These are phyloP conservation scores for Geotrypetes seraphini DNA, from an alignment of 2,797 vertebrate genomes.

Conservation along the genomic window DNA sequence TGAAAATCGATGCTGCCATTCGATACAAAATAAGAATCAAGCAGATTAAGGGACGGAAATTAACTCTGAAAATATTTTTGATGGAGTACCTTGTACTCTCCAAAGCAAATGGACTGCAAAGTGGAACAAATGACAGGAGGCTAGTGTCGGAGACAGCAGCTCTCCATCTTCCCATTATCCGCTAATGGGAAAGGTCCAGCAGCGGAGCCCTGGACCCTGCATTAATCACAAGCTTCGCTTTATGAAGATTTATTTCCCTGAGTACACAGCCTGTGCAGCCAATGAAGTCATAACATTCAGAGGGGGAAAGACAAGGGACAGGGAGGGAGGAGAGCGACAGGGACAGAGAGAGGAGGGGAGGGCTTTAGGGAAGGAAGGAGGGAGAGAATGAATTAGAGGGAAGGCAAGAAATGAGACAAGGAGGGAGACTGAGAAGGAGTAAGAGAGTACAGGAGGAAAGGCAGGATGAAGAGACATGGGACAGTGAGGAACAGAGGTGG, in stretches of 20 bases:
- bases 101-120: conserved; percentile 95
- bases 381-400: conserved; percentile 20
- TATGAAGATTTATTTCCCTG: conserved; percentile 91
- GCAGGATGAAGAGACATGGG: neutral
- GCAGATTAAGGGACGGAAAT: conserved; percentile 91
- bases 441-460: neutral
- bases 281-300: conserved; percentile 43
- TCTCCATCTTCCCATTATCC: conserved; percentile 96
- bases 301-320: conserved; percentile 22
- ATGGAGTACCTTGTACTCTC: conserved; percentile 90
- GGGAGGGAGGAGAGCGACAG: conserved; percentile 49
- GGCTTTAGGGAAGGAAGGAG: conserved; percentile 9
- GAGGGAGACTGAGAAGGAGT: neutral
- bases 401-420: neutral
- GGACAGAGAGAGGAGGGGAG: conserved; percentile 10
- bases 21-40: conserved; percentile 91
- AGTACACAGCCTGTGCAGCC: conserved; percentile 31
- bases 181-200: conserved; percentile 93
- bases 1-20: conserved; percentile 92
- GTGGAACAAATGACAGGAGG: conserved; percentile 97
- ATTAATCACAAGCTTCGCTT: conserved; percentile 90
- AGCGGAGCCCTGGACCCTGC: conserved; percentile 83
- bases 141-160: conserved; percentile 91
- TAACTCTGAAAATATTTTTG: conserved; percentile 95
- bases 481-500: conserved; percentile 3